Evolutionary conservation across 2,113 vertebrate species (phyloP).

Genomic region (Camelus bactrianus): DNA sequence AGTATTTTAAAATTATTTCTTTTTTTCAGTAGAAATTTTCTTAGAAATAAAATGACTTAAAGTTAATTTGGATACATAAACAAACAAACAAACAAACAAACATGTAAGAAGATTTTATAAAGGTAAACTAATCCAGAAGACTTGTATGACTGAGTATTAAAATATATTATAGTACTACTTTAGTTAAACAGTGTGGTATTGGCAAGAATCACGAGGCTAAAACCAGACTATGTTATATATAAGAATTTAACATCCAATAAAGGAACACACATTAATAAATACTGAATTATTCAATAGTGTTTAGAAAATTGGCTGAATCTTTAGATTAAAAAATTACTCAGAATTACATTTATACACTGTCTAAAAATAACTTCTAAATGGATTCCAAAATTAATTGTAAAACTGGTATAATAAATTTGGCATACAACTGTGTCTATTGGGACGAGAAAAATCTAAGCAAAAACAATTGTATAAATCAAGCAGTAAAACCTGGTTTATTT

Average conservation of each 20-base stretch:
- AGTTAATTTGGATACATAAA: not conserved
- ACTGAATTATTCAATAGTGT: not conserved
- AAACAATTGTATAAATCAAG: not conserved
- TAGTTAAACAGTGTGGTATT: not conserved
- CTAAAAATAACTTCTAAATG: not conserved
- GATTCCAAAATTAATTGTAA: not conserved
- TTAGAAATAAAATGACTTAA: constrained; percentile 5
- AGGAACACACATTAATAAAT: not conserved
- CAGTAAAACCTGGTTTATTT: not conserved
- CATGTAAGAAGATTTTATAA: not conserved
- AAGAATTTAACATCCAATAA: not conserved
- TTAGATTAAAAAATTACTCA: not conserved
- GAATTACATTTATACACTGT: not conserved
- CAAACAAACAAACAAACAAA: not conserved
- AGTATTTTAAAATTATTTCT: constrained; percentile 3
- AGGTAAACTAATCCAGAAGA: not conserved
- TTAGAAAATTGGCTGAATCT: not conserved
- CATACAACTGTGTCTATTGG: not conserved
- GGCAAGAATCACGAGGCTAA: not conserved
- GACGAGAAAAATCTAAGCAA: not conserved
- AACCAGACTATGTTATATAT: not conserved
- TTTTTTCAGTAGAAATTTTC: not conserved
- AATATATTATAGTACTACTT: not conserved
- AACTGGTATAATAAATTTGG: not conserved
- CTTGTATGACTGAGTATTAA: not conserved